phyloP scores from a whole-genome alignment of 2,888 invertebrate species.

The Enoplolaimus lenunculus region DNA sequence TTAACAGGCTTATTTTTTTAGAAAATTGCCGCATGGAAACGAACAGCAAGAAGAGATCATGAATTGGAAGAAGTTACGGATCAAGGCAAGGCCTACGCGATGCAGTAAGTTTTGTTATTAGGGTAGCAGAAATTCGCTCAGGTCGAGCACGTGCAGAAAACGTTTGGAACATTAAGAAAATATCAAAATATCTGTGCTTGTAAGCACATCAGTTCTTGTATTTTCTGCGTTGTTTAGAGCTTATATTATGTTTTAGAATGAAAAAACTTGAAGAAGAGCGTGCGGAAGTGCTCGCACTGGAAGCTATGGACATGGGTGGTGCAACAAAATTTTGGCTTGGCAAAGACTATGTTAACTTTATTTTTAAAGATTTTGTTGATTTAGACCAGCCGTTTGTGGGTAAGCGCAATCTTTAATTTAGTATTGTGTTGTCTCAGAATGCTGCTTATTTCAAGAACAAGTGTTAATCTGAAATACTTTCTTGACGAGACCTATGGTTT shows the following conservation, averaged over 20 bases:
- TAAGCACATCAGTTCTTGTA: too few species aligned
- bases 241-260: too few species aligned
- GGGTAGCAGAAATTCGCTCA: too few species aligned
- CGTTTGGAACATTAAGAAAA: too few species aligned
- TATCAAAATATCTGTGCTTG: too few species aligned
- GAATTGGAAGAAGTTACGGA: neutral
- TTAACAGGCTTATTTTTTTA: neutral
- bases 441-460: too few species aligned
- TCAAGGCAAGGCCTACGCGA: neutral
- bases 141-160: too few species aligned
- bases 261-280: neutral
- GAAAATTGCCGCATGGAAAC: neutral
- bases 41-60: neutral
- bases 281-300: neutral
- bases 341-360: constrained; percentile 48
- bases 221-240: too few species aligned
- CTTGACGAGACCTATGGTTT: too few species aligned
- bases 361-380: constrained; percentile 42
- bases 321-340: constrained; percentile 45
- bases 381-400: constrained; percentile 38
- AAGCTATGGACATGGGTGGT: constrained; percentile 23
- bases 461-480: too few species aligned
- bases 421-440: too few species aligned
- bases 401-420: too few species aligned
- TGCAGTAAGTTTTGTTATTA: neutral